Evolutionary conservation across 2,797 vertebrate species (phyloP).

Genomic region (Sebastes taczanowskii): DNA sequence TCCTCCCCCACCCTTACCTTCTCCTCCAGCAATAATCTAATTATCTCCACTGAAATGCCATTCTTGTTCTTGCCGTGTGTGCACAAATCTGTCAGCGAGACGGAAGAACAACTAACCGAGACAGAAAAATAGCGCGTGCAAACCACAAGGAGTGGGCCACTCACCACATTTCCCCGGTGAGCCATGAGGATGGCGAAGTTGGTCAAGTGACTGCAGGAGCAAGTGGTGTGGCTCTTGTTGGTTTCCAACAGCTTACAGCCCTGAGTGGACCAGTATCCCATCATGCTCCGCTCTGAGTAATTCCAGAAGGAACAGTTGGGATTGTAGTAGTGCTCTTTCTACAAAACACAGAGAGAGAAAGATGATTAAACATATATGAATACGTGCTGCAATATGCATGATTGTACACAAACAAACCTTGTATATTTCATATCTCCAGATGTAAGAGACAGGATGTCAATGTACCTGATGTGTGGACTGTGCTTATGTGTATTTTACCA

Average conservation of each 20-base stretch:
- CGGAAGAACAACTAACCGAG: conserved; percentile 40
- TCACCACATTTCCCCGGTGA: conserved; percentile 92
- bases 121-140: conserved; percentile 29
- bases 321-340: conserved; percentile 98
- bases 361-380: conserved; percentile 41
- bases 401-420: conserved; percentile 20
- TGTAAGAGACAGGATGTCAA: neutral
- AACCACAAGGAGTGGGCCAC: conserved; percentile 59
- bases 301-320: conserved; percentile 99
- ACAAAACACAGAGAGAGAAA: conserved; percentile 43
- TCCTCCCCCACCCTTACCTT: conserved; percentile 26
- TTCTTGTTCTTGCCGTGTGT: conserved; percentile 53
- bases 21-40: conserved; percentile 71
- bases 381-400: conserved; percentile 36
- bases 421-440: conserved; percentile 21
- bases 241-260: conserved; percentile 96
- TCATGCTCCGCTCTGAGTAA: conserved; percentile 98
- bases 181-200: conserved; percentile 99
- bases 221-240: conserved; percentile 96
- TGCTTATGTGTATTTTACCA: neutral
- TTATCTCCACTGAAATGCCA: conserved; percentile 66
- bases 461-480: neutral
- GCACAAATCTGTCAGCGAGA: conserved; percentile 55
- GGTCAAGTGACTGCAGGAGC: conserved; percentile 98
- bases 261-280: conserved; percentile 99